phyloP scores from a whole-genome alignment of 2,888 invertebrate genomes.

The Argyresthia albistria region DNA sequence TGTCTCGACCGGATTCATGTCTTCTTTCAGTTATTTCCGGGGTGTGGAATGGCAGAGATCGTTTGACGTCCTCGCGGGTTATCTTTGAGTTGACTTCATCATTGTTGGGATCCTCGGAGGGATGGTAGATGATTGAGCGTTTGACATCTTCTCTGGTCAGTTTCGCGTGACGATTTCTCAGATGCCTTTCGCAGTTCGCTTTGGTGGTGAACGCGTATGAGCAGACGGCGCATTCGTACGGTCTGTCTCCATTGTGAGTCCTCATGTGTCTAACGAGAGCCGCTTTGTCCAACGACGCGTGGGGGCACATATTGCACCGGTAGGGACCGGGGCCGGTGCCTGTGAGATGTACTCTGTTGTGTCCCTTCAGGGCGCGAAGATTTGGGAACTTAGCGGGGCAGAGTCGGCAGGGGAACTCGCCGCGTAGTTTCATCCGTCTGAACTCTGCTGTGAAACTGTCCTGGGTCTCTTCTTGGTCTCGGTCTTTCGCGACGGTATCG shows the following conservation, averaged over 20 bases:
- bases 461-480: conserved; percentile 79
- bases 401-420: conserved; percentile 92
- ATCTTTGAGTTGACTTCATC: conserved; percentile 76
- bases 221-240: conserved; percentile 95
- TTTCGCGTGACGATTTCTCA: conserved; percentile 92
- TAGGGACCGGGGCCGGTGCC: conserved; percentile 86
- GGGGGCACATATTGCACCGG: conserved; percentile 94
- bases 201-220: conserved; percentile 97
- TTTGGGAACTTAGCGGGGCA: conserved; percentile 92
- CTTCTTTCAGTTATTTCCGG: conserved; percentile 59
- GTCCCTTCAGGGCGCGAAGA: conserved; percentile 90
- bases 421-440: conserved; percentile 89
- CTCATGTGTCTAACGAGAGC: conserved; percentile 93
- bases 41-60: conserved; percentile 68
- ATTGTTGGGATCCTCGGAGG: conserved; percentile 87
- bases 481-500: conserved; percentile 48
- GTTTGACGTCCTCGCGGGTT: conserved; percentile 67
- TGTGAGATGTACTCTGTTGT: conserved; percentile 88
- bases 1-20: conserved; percentile 47
- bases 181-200: conserved; percentile 96
- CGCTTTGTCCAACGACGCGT: conserved; percentile 90
- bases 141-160: conserved; percentile 90
- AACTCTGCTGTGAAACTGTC: conserved; percentile 89
- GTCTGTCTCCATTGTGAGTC: conserved; percentile 95
- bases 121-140: conserved; percentile 88